Conservation (phyloP, 2,888 invertebrate genomes). For the Pachycephus smyrnensis region DNA sequence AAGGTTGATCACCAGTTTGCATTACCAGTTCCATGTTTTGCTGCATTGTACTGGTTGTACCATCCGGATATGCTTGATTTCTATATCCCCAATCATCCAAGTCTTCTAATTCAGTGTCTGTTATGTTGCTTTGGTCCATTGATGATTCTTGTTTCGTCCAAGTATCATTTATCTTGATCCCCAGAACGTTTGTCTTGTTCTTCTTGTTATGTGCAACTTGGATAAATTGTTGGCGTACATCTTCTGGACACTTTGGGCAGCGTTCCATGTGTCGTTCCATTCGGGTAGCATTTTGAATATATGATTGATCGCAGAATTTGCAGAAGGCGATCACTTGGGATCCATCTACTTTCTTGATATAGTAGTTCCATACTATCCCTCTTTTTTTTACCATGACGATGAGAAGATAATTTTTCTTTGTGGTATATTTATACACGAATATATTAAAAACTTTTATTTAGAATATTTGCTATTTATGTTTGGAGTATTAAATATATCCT, state of each 20-base stretch:
- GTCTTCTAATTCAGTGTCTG: constrained; percentile 71
- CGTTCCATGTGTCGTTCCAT: constrained; percentile 56
- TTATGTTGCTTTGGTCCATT: constrained; percentile 73
- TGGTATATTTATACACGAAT: neutral
- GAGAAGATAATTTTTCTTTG: neutral
- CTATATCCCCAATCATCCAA: constrained; percentile 44
- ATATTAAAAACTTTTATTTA: neutral
- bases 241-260: constrained; percentile 55
- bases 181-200: constrained; percentile 41
- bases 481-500: neutral
- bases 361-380: constrained; percentile 58
- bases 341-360: constrained; percentile 54
- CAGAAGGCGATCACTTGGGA: constrained; percentile 57
- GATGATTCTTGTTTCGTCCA: constrained; percentile 40
- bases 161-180: constrained; percentile 35
- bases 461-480: neutral
- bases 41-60: constrained; percentile 17
- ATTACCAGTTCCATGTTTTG: constrained; percentile 31
- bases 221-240: constrained; percentile 49
- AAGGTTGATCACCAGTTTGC: constrained; percentile 28
- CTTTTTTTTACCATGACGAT: constrained; percentile 56
- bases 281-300: constrained; percentile 57
- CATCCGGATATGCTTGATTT: constrained; percentile 30
- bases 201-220: constrained; percentile 48
- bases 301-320: constrained; percentile 57